Conservation (phyloP, 2,797 vertebrate species). For the Esox masquinongy region DNA sequence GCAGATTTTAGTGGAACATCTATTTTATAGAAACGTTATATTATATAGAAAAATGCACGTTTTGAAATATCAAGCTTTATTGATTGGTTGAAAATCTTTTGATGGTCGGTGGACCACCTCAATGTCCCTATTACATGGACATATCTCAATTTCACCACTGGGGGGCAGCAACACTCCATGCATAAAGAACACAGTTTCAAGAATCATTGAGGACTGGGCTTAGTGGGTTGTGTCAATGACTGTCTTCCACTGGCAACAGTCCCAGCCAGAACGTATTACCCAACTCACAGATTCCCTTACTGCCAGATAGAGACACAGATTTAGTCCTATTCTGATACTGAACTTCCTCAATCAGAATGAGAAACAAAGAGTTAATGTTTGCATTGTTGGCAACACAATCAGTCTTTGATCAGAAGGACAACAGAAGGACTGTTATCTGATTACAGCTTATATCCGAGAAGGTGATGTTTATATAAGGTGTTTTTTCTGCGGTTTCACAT, state of each 20-base stretch:
- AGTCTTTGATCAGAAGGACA: neutral
- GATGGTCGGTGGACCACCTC: too few relatives aligned
- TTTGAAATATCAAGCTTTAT: too few relatives aligned
- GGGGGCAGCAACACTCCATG: conserved; percentile 62
- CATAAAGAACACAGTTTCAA: neutral
- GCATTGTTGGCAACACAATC: neutral
- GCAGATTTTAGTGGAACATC: too few relatives aligned
- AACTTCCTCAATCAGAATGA: neutral
- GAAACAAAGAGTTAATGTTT: neutral
- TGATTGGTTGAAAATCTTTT: too few relatives aligned
- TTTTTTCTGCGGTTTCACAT: neutral
- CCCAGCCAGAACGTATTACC: neutral
- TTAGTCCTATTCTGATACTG: neutral
- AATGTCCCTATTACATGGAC: too few relatives aligned
- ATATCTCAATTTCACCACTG: conserved; percentile 30
- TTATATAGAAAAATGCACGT: too few relatives aligned
- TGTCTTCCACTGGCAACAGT: neutral
- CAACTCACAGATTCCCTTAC: neutral
- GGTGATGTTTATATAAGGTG: conserved; percentile 1
- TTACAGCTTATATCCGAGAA: neutral
- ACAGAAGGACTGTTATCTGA: neutral
- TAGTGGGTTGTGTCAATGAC: too few relatives aligned
- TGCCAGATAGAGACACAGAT: neutral
- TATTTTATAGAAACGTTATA: too few relatives aligned
- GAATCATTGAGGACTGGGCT: neutral